A percentile compares a stretch with the other conserved stretches of the same genome.
Conservation (phyloP, 2,113 vertebrate genomes). For the Laticauda laticaudata region DNA sequence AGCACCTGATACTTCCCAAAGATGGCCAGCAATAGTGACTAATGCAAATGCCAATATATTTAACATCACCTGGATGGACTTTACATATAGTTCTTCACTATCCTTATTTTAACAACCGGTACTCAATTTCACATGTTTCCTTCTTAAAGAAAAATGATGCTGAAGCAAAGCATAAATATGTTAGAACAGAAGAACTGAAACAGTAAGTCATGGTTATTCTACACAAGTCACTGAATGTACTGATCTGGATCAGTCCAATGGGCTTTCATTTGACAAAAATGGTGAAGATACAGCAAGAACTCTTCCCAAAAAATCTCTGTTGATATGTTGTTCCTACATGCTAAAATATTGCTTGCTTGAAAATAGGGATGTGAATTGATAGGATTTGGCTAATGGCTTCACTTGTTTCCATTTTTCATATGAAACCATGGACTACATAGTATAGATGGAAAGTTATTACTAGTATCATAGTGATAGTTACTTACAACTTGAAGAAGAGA, state of each 20-base stretch:
- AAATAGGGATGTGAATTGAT: neutral
- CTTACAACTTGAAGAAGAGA: conserved; percentile 89
- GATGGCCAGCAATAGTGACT: neutral
- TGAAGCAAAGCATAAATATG: neutral
- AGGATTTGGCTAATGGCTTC: neutral
- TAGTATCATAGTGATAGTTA: conserved; percentile 18
- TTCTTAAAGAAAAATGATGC: neutral
- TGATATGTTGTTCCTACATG: neutral
- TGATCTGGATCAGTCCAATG: neutral
- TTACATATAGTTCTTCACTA: neutral
- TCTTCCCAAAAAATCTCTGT: neutral
- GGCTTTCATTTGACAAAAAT: neutral
- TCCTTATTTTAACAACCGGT: neutral
- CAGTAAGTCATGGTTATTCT: neutral
- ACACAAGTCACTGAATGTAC: neutral
- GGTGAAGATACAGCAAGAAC: neutral
- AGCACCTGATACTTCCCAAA: neutral
- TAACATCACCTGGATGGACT: neutral
- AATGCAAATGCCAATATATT: neutral
- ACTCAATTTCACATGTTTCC: neutral
- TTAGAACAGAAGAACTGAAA: neutral
- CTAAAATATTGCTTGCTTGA: neutral
- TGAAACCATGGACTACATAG: neutral
- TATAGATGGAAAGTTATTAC: conserved; percentile 6
- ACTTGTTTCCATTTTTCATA: neutral